Base-by-base conservation (phyloP, 2,113 vertebrate species). In the human (Homo sapiens) region DNA sequence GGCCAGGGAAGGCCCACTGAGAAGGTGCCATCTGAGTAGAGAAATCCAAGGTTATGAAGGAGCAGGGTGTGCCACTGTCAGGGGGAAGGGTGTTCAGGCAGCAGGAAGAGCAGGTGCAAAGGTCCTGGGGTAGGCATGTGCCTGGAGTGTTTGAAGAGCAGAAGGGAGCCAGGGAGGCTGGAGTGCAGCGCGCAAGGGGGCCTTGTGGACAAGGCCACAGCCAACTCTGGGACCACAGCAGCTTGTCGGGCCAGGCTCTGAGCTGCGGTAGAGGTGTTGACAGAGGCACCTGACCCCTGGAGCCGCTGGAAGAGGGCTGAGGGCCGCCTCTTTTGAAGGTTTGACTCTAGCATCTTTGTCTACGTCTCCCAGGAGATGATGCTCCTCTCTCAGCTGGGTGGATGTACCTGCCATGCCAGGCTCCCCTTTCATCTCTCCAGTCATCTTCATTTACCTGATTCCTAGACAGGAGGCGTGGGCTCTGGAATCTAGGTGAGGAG, bases 381-480 rank as follows among this genome's bases (percentile, higher is more conserved):
- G 5, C 61, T 78, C 81, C 52, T 59, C 14, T 40, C n/a, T n/a
- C 30, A 8, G 32, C 61, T 25, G 6, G 66, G 3, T 18, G 14
- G 40, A 38, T 43, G 40, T 20, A 3, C 5, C 38, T 40, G 30
- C n/a, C 48, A 13, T 18, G 43, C 38, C 30, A 38, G 78, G 59
- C 76, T 52, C 38, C 1, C 1, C 7, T 52, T 61, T 68, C n/a
- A 0, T 8, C 22, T 40, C 73, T 50, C 23, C 23, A 11, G 38
- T 61, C 80, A 43, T 70, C 55, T 40, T 70, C 13, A 4, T 50
- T n/a, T 5, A 17, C 32, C 20, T 73, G 68, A 52, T 35, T 70
- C 14, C 0, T n/a, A 30, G 40, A 25, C 5, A 1, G 38, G 57
- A 38, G 10, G 35, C 22, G 0, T 8, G 3, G 72, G 61, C 38